Conservation (phyloP, 2,888 invertebrate species). For the Drosophila kuntzei region DNA sequence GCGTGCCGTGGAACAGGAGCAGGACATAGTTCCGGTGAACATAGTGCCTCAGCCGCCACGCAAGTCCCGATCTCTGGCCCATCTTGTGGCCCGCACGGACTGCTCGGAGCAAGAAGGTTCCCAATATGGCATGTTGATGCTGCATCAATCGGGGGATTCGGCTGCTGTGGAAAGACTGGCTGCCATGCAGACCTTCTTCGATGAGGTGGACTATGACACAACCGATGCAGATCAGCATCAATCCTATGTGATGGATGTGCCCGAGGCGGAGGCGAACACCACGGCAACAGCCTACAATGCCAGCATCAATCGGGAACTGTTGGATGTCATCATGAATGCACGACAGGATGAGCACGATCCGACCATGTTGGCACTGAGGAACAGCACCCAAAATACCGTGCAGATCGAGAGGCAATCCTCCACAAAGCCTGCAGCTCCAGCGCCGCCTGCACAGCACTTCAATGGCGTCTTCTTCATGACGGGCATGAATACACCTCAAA, state of each 20-base stretch:
- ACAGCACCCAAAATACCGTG: constrained; percentile 62
- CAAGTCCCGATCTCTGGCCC: constrained; percentile 90
- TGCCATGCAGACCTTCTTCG: constrained; percentile 83
- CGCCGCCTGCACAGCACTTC: constrained; percentile 86
- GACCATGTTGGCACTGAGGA: constrained; percentile 83
- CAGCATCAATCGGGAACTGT: constrained; percentile 87
- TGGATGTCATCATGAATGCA: constrained; percentile 87
- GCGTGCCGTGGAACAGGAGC: constrained; percentile 84
- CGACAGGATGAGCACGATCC: constrained; percentile 85
- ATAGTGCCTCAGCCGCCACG: constrained; percentile 93
- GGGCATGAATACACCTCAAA: constrained; percentile 86
- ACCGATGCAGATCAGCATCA: constrained; percentile 70
- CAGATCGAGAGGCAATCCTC: constrained; percentile 23
- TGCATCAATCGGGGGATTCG: constrained; percentile 85
- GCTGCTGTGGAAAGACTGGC: constrained; percentile 71
- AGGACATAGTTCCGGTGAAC: constrained; percentile 91
- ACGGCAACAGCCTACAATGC: constrained; percentile 77
- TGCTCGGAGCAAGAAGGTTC: constrained; percentile 85
- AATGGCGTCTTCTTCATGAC: constrained; percentile 88
- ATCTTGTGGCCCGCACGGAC: constrained; percentile 88
- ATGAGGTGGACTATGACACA: constrained; percentile 80
- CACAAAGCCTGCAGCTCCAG: constrained; percentile 62
- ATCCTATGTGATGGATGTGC: constrained; percentile 64
- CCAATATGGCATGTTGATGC: constrained; percentile 85
- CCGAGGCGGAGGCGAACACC: constrained; percentile 71